Conservation (phyloP, 2,797 vertebrate species). For the Sebastiscus tertius region DNA sequence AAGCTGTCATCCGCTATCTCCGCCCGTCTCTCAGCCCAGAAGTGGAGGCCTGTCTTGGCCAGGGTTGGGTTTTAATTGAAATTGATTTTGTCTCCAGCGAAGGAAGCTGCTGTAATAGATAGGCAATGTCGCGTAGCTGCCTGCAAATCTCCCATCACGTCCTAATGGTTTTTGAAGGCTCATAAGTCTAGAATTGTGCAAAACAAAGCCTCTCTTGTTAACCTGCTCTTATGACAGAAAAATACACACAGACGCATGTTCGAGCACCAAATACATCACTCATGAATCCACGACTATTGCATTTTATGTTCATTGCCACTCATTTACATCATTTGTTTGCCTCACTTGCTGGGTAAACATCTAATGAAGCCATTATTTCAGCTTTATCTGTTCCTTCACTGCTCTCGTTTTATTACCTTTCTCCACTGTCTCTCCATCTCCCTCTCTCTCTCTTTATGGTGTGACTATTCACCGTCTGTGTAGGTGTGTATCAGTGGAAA, state of each 20-base stretch:
- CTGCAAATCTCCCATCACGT: constrained; percentile 46
- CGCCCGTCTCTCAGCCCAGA: constrained; percentile 28
- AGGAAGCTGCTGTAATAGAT: constrained; percentile 73
- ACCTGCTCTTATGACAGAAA: constrained; percentile 1
- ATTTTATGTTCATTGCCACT: constrained; percentile 29
- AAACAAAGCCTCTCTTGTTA: constrained; percentile 41
- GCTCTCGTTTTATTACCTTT: constrained; percentile 27
- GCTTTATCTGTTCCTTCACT: constrained; percentile 1
- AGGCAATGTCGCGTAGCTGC: constrained; percentile 38
- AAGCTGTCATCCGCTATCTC: constrained; percentile 53
- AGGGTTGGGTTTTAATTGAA: constrained; percentile 78
- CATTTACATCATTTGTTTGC: constrained; percentile 14
- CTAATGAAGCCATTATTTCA: constrained; percentile 38
- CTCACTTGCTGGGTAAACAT: constrained; percentile 20
- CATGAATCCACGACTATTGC: neutral
- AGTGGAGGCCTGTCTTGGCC: constrained; percentile 40
- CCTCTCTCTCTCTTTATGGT: constrained; percentile 20
- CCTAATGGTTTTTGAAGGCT: constrained; percentile 49
- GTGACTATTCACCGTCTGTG: constrained; percentile 45
- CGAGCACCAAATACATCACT: neutral
- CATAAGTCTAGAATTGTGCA: constrained; percentile 33
- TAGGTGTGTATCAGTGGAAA: constrained; percentile 56
- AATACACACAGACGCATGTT: neutral
- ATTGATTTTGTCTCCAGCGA: constrained; percentile 77
- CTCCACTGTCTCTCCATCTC: constrained; percentile 7